A percentile compares a stretch with the other conserved stretches of the same genome.
phyloP scores from a whole-genome alignment of 2,888 invertebrate species.

The Portevinia maculata region DNA sequence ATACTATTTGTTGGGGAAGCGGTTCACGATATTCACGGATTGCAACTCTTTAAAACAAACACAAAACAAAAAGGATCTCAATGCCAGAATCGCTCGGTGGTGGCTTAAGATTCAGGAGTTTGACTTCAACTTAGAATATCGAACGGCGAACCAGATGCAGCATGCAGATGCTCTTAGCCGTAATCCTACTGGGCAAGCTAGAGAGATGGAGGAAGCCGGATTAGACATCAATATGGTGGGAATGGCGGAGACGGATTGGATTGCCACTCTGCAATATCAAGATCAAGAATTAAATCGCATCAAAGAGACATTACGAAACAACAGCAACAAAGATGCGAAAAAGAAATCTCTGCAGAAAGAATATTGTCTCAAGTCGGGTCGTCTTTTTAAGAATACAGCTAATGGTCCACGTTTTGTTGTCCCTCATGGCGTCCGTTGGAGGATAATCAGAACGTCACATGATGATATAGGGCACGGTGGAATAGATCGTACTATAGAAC shows the following conservation, averaged over 20 bases:
- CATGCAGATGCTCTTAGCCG: background rate
- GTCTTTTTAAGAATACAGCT: constrained; percentile 30
- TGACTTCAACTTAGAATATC: background rate
- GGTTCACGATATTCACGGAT: too few species aligned
- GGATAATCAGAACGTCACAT: constrained; percentile 53
- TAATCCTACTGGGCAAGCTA: background rate
- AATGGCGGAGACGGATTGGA: background rate
- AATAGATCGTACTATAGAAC: constrained; percentile 50
- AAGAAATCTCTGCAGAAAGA: constrained; percentile 12
- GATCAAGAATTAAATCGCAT: background rate
- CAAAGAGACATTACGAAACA: background rate
- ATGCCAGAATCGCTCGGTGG: too few species aligned
- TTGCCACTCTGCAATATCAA: background rate
- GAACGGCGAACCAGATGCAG: background rate
- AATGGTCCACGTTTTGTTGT: constrained; percentile 57
- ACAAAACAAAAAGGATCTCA: too few species aligned
- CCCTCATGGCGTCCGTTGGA: constrained; percentile 49
- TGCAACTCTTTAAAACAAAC: too few species aligned
- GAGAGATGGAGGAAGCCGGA: background rate
- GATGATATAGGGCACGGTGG: constrained; percentile 59
- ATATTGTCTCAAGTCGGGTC: constrained; percentile 31
- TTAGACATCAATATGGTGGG: background rate
- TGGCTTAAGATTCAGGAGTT: too few species aligned
- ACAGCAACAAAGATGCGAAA: background rate
- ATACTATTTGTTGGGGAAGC: background rate